A percentile compares a stretch with the other conserved stretches of the same genome.
Evolutionary conservation across 2,113 vertebrate genomes (phyloP).

Genomic region (Chlorodrepanis virens): DNA sequence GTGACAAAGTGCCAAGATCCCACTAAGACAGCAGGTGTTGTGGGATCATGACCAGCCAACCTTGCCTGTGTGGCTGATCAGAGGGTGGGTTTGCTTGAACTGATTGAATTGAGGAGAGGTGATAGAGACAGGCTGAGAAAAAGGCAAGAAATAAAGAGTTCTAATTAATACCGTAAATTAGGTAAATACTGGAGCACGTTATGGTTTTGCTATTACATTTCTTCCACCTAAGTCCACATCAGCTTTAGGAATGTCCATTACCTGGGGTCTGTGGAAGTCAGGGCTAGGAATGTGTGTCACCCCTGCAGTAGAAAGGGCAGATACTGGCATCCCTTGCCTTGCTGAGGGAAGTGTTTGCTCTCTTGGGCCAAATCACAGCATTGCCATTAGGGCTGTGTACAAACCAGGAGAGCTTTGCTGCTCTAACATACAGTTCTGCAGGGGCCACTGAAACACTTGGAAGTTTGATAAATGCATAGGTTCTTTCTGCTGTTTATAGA

Average conservation of each 20-base stretch:
- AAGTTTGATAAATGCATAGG: not conserved
- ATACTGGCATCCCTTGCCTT: not conserved
- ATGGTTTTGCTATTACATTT: not conserved
- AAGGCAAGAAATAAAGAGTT: not conserved
- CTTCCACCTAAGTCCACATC: not conserved
- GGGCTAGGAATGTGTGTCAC: not conserved
- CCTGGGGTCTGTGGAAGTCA: not conserved
- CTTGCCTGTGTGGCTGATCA: not conserved
- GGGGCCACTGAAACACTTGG: not conserved
- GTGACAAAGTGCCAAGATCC: not conserved
- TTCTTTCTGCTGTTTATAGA: not conserved
- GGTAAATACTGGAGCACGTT: not conserved
- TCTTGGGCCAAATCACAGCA: not conserved
- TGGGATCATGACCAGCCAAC: not conserved
- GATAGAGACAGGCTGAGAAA: not conserved
- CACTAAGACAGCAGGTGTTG: not conserved
- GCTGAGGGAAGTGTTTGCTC: not conserved
- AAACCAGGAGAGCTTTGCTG: not conserved
- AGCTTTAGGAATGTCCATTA: not conserved
- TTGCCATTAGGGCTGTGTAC: not conserved
- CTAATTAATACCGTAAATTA: not conserved
- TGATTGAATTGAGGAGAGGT: not conserved
- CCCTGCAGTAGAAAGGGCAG: not conserved
- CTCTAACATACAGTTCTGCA: not conserved
- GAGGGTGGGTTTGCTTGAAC: not conserved